Percentiles rank a stretch among this genome's conserved stretches.
phyloP scores from a whole-genome alignment of 2,797 vertebrate genomes.

The Morus bassanus region DNA sequence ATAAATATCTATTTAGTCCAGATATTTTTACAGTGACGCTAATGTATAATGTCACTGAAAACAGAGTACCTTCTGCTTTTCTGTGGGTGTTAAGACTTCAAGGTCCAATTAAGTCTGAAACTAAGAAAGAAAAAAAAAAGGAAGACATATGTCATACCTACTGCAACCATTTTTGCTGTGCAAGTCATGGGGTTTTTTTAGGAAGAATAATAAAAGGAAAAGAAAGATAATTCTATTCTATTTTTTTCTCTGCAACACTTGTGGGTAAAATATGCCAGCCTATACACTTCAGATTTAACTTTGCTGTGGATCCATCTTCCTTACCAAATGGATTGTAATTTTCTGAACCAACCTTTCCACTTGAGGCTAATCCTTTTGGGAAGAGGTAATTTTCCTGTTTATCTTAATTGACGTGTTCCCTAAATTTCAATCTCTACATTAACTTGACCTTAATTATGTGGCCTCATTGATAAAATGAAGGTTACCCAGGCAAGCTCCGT shows the following conservation, averaged over 20 bases:
- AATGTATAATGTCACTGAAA: neutral
- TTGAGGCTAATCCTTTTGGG: slow-evolving; percentile 54
- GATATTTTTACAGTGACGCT: neutral
- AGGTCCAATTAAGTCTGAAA: neutral
- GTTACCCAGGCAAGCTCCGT: neutral
- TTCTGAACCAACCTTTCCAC: slow-evolving; percentile 41
- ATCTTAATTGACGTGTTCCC: slow-evolving; percentile 48
- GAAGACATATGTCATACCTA: neutral
- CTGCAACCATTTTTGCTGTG: neutral
- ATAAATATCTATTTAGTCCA: neutral
- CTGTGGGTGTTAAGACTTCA: neutral
- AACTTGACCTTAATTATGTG: slow-evolving; percentile 56
- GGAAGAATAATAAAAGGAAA: neutral
- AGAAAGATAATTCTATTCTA: neutral
- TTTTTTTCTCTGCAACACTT: neutral
- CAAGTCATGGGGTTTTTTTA: neutral
- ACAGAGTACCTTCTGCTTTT: neutral
- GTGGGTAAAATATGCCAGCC: neutral
- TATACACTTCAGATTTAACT: neutral
- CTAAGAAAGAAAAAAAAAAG: neutral
- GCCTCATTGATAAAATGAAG: slow-evolving; percentile 36
- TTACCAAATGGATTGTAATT: slow-evolving; percentile 35
- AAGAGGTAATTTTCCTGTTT: slow-evolving; percentile 59
- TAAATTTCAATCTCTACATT: slow-evolving; percentile 48
- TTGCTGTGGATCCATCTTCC: neutral